These are phyloP conservation scores for Smithornis capensis DNA, from an alignment of 2,113 vertebrate genomes.

Conservation along the genomic window DNA sequence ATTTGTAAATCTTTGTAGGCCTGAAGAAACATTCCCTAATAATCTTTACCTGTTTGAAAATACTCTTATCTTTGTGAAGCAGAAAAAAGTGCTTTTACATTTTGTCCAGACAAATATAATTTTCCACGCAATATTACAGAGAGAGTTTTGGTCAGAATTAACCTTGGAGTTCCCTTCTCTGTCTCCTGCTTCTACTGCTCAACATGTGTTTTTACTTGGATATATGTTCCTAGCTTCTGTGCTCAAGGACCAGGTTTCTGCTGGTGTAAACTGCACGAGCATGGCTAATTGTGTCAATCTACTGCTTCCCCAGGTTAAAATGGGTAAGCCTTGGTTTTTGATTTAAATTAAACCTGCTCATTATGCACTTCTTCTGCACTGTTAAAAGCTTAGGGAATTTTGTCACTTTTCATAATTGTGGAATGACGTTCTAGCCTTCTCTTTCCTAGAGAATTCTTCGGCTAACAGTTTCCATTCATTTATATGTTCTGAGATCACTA, in stretches of 20 bases:
- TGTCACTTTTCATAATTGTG: not conserved
- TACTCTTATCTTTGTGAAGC: not conserved
- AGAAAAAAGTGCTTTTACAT: fast-evolving
- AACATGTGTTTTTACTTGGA: not conserved
- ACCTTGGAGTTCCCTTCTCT: not conserved
- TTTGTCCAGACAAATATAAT: not conserved
- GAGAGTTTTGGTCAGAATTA: not conserved
- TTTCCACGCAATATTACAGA: not conserved
- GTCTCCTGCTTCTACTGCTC: not conserved
- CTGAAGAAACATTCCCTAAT: not conserved
- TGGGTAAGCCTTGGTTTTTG: not conserved
- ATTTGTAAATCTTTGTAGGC: not conserved
- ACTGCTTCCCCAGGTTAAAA: not conserved
- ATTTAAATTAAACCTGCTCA: not conserved
- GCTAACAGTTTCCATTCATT: not conserved
- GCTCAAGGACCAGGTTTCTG: not conserved
- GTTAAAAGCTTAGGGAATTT: not conserved
- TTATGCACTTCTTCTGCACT: not conserved
- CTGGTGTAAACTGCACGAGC: not conserved
- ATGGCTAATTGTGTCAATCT: not conserved
- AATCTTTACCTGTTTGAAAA: not conserved
- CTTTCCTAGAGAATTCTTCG: not conserved
- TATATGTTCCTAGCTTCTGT: not conserved
- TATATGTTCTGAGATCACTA: not conserved
- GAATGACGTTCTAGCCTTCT: not conserved